These are phyloP conservation scores for Astropecten irregularis DNA, from an alignment of 53 echinoderm and acorn worm species.

Conservation along the genomic window DNA sequence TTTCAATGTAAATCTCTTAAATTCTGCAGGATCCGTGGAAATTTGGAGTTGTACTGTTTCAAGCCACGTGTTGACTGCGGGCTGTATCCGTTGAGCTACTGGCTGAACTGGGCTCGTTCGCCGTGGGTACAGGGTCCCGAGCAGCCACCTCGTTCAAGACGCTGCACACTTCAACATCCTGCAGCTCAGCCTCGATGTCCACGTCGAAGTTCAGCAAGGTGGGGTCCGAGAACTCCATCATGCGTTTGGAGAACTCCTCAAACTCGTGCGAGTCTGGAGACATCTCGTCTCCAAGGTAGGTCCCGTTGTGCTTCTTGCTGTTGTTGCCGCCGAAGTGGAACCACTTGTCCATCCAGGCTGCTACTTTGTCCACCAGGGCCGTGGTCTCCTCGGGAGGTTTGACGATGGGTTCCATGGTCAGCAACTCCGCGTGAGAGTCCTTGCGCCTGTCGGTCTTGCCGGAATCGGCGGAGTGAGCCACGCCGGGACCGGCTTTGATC, in stretches of 20 bases:
- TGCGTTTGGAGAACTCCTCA: conserved; percentile 55
- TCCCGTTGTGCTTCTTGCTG: not conserved
- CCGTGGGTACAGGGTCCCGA: not conserved
- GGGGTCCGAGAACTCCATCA: conserved; percentile 62
- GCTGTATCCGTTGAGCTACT: too few species aligned
- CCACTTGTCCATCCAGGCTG: conserved; percentile 78
- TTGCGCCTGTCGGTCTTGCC: not conserved
- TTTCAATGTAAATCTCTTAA: too few species aligned
- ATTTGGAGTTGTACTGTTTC: too few species aligned
- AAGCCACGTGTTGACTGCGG: too few species aligned
- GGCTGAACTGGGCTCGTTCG: too few species aligned
- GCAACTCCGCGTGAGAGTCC: not conserved
- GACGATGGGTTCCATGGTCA: not conserved
- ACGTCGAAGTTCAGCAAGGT: conserved; percentile 66
- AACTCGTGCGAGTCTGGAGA: conserved; percentile 38
- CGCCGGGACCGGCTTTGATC: conserved; percentile 68
- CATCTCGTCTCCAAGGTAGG: not conserved
- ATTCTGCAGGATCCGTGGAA: too few species aligned
- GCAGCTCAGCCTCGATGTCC: conserved; percentile 61
- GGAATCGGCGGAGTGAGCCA: not conserved
- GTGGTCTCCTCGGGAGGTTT: conserved; percentile 44
- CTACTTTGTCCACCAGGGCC: conserved; percentile 66
- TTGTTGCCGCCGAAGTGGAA: conserved; percentile 59
- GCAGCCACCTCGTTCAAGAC: conserved; percentile 51
- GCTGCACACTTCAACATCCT: conserved; percentile 68